Evolutionary conservation across 1,140 invertebrate genomes (phyloP).

Genomic region (Brachionus koreanus): DNA sequence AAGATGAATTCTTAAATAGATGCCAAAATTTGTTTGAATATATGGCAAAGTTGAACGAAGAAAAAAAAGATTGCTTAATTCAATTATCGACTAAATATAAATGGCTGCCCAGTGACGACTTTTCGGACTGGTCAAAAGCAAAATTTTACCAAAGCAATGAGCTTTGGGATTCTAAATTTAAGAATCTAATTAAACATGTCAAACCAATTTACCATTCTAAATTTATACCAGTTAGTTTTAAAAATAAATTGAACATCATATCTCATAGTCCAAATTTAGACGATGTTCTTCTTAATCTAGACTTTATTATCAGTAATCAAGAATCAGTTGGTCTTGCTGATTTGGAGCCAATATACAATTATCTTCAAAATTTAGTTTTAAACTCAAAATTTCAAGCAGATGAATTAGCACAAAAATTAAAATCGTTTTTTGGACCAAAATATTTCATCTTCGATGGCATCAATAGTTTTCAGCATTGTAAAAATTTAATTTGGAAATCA

Average conservation of each 20-base stretch:
- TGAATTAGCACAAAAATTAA: neutral
- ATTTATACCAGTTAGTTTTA: neutral
- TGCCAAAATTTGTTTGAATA: neutral
- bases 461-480: neutral
- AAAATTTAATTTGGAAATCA: neutral
- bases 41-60: neutral
- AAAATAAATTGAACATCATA: neutral
- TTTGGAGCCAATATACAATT: neutral
- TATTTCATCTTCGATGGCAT: neutral
- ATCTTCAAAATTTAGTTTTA: neutral
- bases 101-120: neutral
- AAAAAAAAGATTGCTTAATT: neutral
- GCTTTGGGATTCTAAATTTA: neutral
- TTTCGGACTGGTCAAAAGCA: neutral
- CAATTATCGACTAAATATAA: neutral
- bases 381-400: neutral
- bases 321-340: neutral
- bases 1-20: neutral
- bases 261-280: neutral
- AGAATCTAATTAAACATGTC: neutral
- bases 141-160: slow-evolving; percentile 16
- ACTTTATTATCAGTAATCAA: neutral
- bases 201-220: neutral
- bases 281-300: neutral
- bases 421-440: neutral